phyloP scores from a whole-genome alignment of 2,113 vertebrate genomes.

The Probosciger aterrimus region DNA sequence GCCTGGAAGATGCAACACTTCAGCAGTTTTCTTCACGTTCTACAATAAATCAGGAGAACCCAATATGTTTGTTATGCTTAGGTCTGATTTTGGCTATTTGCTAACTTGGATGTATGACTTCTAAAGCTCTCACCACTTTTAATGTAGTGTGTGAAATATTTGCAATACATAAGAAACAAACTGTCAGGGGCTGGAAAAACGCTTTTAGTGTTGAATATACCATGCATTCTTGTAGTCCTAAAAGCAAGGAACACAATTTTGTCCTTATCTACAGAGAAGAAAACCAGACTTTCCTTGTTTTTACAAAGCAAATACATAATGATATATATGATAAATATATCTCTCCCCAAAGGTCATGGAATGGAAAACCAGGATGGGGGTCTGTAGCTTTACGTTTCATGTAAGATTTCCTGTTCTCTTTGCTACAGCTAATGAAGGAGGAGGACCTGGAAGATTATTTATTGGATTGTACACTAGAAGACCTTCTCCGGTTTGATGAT shows the following conservation, averaged over 20 bases:
- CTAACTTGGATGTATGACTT: background rate
- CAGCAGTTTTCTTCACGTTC: background rate
- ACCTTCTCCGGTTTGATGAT: constrained; percentile 92
- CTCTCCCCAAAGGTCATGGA: background rate
- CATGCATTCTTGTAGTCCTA: background rate
- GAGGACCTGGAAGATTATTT: constrained; percentile 77
- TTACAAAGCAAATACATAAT: background rate
- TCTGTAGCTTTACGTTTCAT: background rate
- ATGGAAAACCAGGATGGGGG: background rate
- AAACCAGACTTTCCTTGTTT: background rate
- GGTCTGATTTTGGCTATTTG: background rate
- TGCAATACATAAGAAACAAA: background rate
- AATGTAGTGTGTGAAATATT: background rate
- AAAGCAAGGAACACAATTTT: background rate
- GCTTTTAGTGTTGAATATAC: background rate
- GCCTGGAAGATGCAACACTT: background rate
- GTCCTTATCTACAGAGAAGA: background rate
- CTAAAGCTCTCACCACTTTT: background rate
- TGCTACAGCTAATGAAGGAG: constrained; percentile 78
- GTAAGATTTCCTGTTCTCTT: background rate
- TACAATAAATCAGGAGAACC: background rate
- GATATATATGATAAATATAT: rapidly evolving
- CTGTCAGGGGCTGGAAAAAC: background rate
- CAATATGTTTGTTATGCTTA: background rate
- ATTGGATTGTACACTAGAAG: constrained; percentile 82